These are phyloP conservation scores for Litoditis marina DNA, from an alignment of 2,888 invertebrate genomes.

Conservation along the genomic window DNA sequence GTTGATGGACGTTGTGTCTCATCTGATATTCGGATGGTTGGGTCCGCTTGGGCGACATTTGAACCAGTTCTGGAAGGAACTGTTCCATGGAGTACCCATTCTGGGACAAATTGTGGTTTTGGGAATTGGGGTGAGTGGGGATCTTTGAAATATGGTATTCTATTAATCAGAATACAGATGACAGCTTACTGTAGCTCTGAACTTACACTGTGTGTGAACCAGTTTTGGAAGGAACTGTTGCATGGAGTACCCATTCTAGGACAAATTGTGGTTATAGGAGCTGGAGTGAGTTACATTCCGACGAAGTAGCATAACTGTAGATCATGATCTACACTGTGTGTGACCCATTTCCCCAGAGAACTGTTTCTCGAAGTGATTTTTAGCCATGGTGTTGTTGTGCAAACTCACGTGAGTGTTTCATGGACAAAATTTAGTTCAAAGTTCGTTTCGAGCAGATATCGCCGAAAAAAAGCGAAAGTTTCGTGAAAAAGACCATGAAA, in stretches of 20 bases:
- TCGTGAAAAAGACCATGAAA: no score
- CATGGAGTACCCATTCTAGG: not conserved
- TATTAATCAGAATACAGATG: no score
- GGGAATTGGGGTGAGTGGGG: not conserved
- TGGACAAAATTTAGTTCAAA: no score
- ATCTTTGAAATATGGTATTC: no score
- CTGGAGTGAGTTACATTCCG: not conserved
- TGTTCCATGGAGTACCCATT: not conserved
- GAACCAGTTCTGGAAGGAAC: slow-evolving; percentile 1
- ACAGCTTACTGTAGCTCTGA: no score
- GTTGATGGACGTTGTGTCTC: not conserved
- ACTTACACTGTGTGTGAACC: not conserved
- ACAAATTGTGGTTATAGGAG: not conserved
- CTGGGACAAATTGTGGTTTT: not conserved
- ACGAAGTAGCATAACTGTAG: no score
- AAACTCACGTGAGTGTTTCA: no score
- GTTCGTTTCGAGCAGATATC: no score
- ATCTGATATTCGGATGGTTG: slow-evolving; percentile 5
- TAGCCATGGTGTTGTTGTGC: no score
- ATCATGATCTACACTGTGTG: not conserved
- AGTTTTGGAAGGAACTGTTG: not conserved
- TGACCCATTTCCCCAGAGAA: slow-evolving; percentile 1
- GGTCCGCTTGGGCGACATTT: slow-evolving; percentile 2
- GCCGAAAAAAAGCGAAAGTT: no score
- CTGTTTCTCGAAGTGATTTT: not conserved